A percentile compares a stretch with the other conserved stretches of the same genome.
These are phyloP conservation scores for Andricus grossulariae DNA, from an alignment of 1,140 invertebrate species.

Conservation along the genomic window DNA sequence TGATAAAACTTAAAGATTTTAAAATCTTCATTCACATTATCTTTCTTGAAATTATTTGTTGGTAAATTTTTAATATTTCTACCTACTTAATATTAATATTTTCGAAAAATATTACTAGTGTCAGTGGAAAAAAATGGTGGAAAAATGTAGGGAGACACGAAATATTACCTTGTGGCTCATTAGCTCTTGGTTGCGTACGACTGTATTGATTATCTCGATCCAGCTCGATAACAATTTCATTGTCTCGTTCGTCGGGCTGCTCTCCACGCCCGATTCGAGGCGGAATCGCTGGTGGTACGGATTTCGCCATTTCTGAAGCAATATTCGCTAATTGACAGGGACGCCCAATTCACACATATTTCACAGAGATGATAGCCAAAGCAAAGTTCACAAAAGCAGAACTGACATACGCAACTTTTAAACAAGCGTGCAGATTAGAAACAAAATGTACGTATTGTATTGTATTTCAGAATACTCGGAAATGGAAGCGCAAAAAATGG, in stretches of 20 bases:
- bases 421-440: background rate
- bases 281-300: conserved; percentile 69
- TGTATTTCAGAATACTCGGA: background rate
- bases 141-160: conserved; percentile 31
- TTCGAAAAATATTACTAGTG: background rate
- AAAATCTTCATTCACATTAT: too few species aligned
- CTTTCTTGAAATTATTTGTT: too few species aligned
- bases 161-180: conserved; percentile 75
- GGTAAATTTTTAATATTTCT: too few species aligned
- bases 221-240: conserved; percentile 76
- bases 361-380: conserved; percentile 8
- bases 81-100: too few species aligned
- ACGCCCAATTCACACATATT: conserved; percentile 21
- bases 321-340: conserved; percentile 69
- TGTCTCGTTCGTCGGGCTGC: conserved; percentile 72
- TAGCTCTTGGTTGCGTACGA: conserved; percentile 74
- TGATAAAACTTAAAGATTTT: too few species aligned
- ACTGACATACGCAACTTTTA: background rate
- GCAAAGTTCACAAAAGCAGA: background rate
- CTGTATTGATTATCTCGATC: conserved; percentile 76
- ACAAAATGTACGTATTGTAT: background rate
- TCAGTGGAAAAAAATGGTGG: background rate
- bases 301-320: conserved; percentile 73
- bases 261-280: conserved; percentile 71
- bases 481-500: background rate